phyloP scores from a whole-genome alignment of 30 jellyfish, hydroid and myxozoan species.

The Chrysaora quinquecirrha region DNA sequence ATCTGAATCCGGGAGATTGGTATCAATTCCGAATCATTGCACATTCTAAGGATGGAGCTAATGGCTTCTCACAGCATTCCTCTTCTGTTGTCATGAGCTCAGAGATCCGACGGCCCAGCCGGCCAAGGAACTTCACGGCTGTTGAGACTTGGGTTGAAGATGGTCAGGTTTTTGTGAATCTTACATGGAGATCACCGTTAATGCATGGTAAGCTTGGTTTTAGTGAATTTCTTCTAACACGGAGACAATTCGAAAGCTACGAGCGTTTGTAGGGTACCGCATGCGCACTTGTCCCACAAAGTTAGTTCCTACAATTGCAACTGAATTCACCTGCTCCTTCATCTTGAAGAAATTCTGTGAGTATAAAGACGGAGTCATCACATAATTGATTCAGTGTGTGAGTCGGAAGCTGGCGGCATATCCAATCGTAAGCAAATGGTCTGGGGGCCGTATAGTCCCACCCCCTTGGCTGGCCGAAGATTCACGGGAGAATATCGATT shows the following conservation, averaged over 20 bases:
- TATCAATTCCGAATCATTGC: conserved; percentile 66
- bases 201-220: conserved; percentile 26
- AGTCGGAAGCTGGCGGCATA: too few species aligned
- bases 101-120: conserved; percentile 48
- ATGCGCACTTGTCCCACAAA: too few species aligned
- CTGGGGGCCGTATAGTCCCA: neutral
- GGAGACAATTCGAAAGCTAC: neutral
- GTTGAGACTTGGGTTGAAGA: conserved; percentile 32
- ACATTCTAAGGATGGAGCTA: conserved; percentile 44
- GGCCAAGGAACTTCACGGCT: conserved; percentile 58
- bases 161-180: conserved; percentile 27
- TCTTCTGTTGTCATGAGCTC: conserved; percentile 11
- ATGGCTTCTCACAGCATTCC: conserved; percentile 54
- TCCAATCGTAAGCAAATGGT: too few species aligned
- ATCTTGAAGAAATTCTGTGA: too few species aligned
- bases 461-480: too few species aligned
- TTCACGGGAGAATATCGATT: too few species aligned
- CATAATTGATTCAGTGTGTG: too few species aligned
- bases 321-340: neutral
- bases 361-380: too few species aligned
- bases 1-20: conserved; percentile 60
- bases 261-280: too few species aligned
- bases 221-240: neutral
- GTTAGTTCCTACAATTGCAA: too few species aligned
- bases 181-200: conserved; percentile 65